These are phyloP conservation scores for Cylas formicarius DNA, from an alignment of 1,140 invertebrate genomes.

Conservation along the genomic window DNA sequence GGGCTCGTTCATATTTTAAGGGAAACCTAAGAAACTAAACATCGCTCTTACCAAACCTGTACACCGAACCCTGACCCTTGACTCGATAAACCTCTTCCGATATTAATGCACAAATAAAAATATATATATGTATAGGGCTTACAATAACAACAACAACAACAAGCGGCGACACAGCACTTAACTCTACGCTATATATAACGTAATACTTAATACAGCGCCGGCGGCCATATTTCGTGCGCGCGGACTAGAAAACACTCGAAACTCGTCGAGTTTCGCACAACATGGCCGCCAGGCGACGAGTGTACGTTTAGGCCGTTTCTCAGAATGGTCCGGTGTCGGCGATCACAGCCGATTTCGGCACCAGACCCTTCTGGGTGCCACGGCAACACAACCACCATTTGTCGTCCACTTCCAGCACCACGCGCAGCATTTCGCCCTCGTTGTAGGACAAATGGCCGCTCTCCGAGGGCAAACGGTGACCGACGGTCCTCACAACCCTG, in stretches of 20 bases:
- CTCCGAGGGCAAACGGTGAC: constrained; percentile 64
- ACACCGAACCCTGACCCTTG: no score
- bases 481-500: constrained; percentile 66
- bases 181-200: constrained; percentile 1
- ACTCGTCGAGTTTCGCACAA: constrained; percentile 14
- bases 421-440: constrained; percentile 64
- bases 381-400: constrained; percentile 69
- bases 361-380: constrained; percentile 70
- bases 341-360: constrained; percentile 64
- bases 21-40: no score
- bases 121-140: no score
- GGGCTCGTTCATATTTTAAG: no score
- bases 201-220: constrained; percentile 1
- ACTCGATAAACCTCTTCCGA: no score
- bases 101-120: no score
- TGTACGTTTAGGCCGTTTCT: constrained; percentile 15
- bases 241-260: constrained; percentile 21
- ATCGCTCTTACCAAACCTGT: no score
- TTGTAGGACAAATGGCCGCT: constrained; percentile 73
- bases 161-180: no score
- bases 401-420: constrained; percentile 69
- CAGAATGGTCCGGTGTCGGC: constrained; percentile 30
- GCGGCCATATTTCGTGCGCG: constrained; percentile 4
- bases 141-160: no score
- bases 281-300: constrained; percentile 7